phyloP scores from a whole-genome alignment of 2,888 invertebrate genomes.

The Drosophila birchii region DNA sequence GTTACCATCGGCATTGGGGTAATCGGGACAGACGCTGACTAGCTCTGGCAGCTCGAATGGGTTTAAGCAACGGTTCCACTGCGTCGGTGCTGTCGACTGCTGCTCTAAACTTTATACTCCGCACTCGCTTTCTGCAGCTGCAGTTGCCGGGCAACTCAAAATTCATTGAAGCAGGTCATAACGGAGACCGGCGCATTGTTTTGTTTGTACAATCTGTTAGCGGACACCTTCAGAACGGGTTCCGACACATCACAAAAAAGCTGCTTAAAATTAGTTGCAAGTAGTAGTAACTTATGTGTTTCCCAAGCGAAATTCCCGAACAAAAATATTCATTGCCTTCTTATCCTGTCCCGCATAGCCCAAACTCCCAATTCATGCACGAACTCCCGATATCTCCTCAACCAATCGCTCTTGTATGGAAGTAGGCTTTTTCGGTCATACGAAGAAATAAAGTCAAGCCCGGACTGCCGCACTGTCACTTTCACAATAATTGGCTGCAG shows the following conservation, averaged over 20 bases:
- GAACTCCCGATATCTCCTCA: constrained; percentile 24
- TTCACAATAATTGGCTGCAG: constrained; percentile 73
- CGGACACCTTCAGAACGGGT: constrained; percentile 15
- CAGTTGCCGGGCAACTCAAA: constrained; percentile 38
- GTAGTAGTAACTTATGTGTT: constrained; percentile 33
- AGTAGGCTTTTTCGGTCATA: constrained; percentile 34
- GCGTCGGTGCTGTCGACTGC: constrained; percentile 50
- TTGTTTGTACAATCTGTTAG: constrained; percentile 56
- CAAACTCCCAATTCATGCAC: constrained; percentile 37
- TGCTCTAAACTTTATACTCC: not conserved
- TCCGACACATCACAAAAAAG: constrained; percentile 51
- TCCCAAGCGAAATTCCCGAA: constrained; percentile 42
- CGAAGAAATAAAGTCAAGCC: constrained; percentile 3
- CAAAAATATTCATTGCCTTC: constrained; percentile 28
- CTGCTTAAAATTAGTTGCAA: too few relatives aligned
- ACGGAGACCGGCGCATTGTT: constrained; percentile 46
- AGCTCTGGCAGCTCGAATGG: constrained; percentile 53
- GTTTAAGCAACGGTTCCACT: constrained; percentile 64
- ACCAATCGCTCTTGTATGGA: constrained; percentile 57
- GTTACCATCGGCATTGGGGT: constrained; percentile 58
- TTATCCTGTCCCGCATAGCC: constrained; percentile 9
- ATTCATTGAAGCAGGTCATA: constrained; percentile 75
- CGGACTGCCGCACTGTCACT: constrained; percentile 53
- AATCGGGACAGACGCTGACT: constrained; percentile 28
- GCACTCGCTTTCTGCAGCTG: constrained; percentile 21